A percentile compares a stretch with the other conserved stretches of the same genome.
These are phyloP conservation scores for Helostoma temminkii DNA, from an alignment of 2,797 vertebrate species.

Conservation along the genomic window DNA sequence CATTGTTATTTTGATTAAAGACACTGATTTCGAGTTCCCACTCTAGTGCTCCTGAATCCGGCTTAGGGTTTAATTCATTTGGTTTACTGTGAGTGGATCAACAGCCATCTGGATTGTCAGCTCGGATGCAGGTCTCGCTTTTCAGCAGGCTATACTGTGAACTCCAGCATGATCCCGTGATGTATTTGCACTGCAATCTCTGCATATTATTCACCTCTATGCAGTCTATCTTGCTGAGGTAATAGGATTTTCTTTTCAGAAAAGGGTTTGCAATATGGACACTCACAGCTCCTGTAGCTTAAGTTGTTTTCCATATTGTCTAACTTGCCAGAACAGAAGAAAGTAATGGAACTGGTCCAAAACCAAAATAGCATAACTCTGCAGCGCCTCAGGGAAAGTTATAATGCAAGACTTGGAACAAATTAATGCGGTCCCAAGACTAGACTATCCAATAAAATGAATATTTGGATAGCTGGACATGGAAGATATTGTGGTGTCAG, in stretches of 20 bases:
- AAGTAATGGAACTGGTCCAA: conserved; percentile 61
- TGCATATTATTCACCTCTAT: conserved; percentile 40
- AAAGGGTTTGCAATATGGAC: conserved; percentile 19
- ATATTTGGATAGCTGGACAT: conserved; percentile 69
- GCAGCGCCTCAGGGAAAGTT: conserved; percentile 46
- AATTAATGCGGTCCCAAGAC: conserved; percentile 62
- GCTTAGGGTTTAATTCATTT: conserved; percentile 74
- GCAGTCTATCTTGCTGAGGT: conserved; percentile 9
- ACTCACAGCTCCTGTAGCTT: conserved; percentile 29
- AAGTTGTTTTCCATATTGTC: conserved; percentile 58
- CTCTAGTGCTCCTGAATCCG: conserved; percentile 62
- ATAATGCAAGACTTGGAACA: conserved; percentile 54
- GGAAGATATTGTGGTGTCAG: conserved; percentile 62
- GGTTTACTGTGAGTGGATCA: conserved; percentile 76
- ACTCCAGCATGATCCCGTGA: conserved; percentile 33
- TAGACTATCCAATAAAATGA: conserved; percentile 62
- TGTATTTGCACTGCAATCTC: conserved; percentile 31
- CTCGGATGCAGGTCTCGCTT: conserved; percentile 54
- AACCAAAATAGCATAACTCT: conserved; percentile 63
- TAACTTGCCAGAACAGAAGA: conserved; percentile 58
- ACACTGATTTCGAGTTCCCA: conserved; percentile 68
- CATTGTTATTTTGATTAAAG: conserved; percentile 85
- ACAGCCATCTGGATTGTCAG: conserved; percentile 76
- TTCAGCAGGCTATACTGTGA: conserved; percentile 33
- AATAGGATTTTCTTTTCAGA: conserved; percentile 28